Conservation (phyloP, 1,140 invertebrate genomes). For the Meteorus sp. region DNA sequence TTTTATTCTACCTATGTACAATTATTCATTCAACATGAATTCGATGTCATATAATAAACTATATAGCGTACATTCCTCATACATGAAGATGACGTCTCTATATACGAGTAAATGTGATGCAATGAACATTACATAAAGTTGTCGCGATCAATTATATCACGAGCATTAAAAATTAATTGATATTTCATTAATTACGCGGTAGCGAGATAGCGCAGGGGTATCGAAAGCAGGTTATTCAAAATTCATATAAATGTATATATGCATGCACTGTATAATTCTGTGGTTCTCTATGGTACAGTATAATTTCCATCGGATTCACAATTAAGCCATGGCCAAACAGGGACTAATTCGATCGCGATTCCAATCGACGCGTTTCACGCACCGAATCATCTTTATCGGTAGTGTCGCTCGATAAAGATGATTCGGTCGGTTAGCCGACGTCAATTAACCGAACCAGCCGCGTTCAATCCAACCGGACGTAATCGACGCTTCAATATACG, state of each 20-base stretch:
- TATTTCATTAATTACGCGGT: conserved; percentile 45
- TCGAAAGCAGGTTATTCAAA: neutral
- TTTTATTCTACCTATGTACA: no score
- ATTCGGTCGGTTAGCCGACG: conserved; percentile 28
- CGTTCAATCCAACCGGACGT: conserved; percentile 20
- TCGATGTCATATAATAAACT: no score
- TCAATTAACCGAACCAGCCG: conserved; percentile 23
- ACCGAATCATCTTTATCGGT: conserved; percentile 26
- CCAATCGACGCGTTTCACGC: conserved; percentile 28
- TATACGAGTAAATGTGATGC: no score
- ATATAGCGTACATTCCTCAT: no score
- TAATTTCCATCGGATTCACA: conserved; percentile 22
- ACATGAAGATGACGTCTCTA: no score
- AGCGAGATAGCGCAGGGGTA: neutral
- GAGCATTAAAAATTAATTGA: conserved; percentile 45
- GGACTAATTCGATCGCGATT: conserved; percentile 27
- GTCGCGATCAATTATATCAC: conserved; percentile 33
- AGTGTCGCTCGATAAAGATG: conserved; percentile 25
- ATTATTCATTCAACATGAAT: no score
- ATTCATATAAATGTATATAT: neutral
- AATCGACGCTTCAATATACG: conserved; percentile 15
- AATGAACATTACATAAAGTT: neutral
- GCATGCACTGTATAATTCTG: neutral
- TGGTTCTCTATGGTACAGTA: neutral
- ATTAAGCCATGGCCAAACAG: conserved; percentile 21